Evolutionary conservation across 37 sponge, comb jelly and placozoan genomes (phyloP), one percentile per base, ranked within the genome.

Genomic region (Geodia barretti): DNA sequence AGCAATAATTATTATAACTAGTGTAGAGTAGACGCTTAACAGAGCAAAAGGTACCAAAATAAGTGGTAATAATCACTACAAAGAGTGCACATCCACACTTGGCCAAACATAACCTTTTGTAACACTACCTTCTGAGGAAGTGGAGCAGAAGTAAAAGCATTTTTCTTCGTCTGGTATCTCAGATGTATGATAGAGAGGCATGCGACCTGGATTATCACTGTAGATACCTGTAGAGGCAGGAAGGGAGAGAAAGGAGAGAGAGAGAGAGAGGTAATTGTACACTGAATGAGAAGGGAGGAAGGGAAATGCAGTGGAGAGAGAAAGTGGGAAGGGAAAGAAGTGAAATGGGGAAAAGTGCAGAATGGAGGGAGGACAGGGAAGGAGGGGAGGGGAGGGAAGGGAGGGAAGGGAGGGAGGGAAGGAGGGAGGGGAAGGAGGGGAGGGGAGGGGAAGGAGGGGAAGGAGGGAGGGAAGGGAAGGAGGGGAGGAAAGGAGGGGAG

Each of bases 351-450:
- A n/a, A 21, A 4, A 19, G 31, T 28, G 34, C 32, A 32, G 34
- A 28, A 33, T 1, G 75, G 32, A 5, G 75, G 75, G 2, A 21
- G 75, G 2, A 14, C 54, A 1, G 58, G 43, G 42, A 25, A 11
- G 42, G 54, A 43, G 58, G 4, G 54, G 21, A 28, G 30, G 1
- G 75, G 26, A 60, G 60, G 14, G 20, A 30, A 11, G 69, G 62
- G 59, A 40, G 32, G 47, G 1, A 39, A 43, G 29, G 32, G 21
- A 40, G 29, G 58, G 33, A 41, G 31, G 9, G 54, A 41, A 1
- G 35, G 60, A 69, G 79, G 79, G 30, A 31, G 39, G 39, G 65
- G 62, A 19, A 40, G 65, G 8, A 29, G 65, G 37, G 25, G 38
- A 40, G 40, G 35, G 65, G 33, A 35, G 37, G 14, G 67, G 67